phyloP scores from a whole-genome alignment of 1,140 invertebrate genomes.

The Drosophila willistoni region DNA sequence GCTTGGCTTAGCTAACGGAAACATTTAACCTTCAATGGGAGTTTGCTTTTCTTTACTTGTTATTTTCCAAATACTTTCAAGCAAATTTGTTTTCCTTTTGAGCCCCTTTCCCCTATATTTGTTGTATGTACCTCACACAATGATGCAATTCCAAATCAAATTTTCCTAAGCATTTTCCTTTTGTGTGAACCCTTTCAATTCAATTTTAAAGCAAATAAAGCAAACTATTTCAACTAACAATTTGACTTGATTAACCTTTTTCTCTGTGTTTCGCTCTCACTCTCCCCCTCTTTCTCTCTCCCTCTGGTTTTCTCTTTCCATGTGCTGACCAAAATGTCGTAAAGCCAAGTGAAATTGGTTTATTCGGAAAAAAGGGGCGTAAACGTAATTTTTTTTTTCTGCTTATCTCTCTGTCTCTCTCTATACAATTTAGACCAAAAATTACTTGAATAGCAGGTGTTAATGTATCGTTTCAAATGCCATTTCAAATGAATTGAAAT shows the following conservation, averaged over 20 bases:
- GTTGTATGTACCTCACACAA: too few relatives aligned
- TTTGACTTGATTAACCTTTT: conserved; percentile 77
- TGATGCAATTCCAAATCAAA: conserved; percentile 12
- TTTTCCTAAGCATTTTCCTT: conserved; percentile 7
- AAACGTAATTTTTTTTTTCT: neutral
- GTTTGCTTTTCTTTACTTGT: neutral
- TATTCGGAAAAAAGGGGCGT: conserved; percentile 5
- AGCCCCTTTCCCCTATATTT: too few relatives aligned
- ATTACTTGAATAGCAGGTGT: conserved; percentile 71
- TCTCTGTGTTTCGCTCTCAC: neutral
- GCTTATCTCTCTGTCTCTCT: neutral
- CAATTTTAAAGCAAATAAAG: conserved; percentile 28
- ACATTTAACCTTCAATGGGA: neutral
- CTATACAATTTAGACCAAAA: conserved; percentile 39
- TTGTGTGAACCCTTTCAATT: conserved; percentile 30
- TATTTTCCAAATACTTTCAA: neutral
- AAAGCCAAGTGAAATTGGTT: conserved; percentile 41
- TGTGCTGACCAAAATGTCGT: conserved; percentile 32
- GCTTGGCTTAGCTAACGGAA: neutral
- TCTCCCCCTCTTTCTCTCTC: neutral
- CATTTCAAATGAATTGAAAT: conserved; percentile 71
- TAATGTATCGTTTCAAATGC: conserved; percentile 73
- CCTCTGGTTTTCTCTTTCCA: neutral
- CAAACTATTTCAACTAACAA: conserved; percentile 26
- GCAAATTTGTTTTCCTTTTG: neutral